Evolutionary conservation across 2,113 vertebrate species (phyloP).

Genomic region (Strigops habroptila): DNA sequence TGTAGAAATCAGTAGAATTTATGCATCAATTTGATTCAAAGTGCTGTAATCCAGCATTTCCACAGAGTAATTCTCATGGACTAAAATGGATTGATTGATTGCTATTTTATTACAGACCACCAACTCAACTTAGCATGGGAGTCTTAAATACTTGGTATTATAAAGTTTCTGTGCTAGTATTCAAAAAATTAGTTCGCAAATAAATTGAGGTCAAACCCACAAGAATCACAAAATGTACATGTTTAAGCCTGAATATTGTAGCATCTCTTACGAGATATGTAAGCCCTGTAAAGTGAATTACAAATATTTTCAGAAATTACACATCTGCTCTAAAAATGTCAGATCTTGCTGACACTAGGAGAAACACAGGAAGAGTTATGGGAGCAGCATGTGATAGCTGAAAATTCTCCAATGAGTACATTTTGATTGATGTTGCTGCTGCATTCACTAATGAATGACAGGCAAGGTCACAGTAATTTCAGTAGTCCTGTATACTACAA

Average conservation of each 20-base stretch:
- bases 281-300: neutral
- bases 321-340: slow-evolving; percentile 8
- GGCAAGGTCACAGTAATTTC: slow-evolving; percentile 24
- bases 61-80: neutral
- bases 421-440: slow-evolving; percentile 25
- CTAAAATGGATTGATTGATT: neutral
- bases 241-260: neutral
- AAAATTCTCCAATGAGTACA: neutral
- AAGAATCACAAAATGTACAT: neutral
- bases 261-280: neutral
- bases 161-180: neutral
- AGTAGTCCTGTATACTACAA: neutral
- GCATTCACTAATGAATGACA: neutral
- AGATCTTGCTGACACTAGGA: slow-evolving; percentile 9
- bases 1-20: neutral
- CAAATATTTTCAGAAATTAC: slow-evolving; percentile 39
- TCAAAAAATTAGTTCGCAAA: neutral
- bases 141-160: neutral
- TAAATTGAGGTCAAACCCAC: neutral
- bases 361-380: slow-evolving; percentile 27
- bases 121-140: neutral
- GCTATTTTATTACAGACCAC: neutral
- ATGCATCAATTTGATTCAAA: neutral
- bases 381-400: neutral
- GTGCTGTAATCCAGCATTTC: neutral